Base-by-base conservation (phyloP, 2,797 vertebrate genomes). In the Ceryle rudis region DNA sequence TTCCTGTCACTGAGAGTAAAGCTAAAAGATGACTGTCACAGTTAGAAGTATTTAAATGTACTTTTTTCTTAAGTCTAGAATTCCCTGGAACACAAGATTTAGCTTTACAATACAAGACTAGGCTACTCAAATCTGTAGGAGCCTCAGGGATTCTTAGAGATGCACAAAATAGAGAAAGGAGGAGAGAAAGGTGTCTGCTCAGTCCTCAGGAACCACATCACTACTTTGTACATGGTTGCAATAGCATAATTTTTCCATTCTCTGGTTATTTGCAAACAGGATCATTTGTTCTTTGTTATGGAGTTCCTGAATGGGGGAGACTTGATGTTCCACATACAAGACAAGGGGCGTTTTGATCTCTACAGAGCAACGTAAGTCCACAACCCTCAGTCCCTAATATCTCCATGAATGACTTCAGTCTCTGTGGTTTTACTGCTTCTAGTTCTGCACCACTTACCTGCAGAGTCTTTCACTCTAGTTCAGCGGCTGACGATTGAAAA, bases 201-300 rank as follows among this genome's bases (percentile, higher is more conserved):
- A 29, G 47, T 60, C 41, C 67, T 41, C 60, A 35, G 9, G 11
- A 55, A 29, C 11, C 33, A 61, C 41, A 14, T 28, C 4, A 3
- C 46, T 39, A 10, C 58, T 42, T 57, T 26, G 11, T 21, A 6
- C 2, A 1, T n/a, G 7, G 19, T 7, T 69, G 54, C 61, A 44
- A 17, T 16, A 21, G 23, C 37, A 54, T 42, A 51, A 83, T 21
- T 73, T 81, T 71, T 95, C 25, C 31, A 12, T 73, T 66, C 33
- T 67, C 39, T 92, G 81, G 9, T 39, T 79, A 35, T 97, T 26
- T 90, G 57, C 86, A 28, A 80, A 93, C 97, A 99, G 99, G 99
- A 99, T 83, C 99, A 99, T 96, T 98, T 99, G 90, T 99, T 99
- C 98, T 99, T 99, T 23, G 99, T 99, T 55, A 99, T 99, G 99